phyloP scores from a whole-genome alignment of 2,888 invertebrate genomes.

The Crepidodera aurea region DNA sequence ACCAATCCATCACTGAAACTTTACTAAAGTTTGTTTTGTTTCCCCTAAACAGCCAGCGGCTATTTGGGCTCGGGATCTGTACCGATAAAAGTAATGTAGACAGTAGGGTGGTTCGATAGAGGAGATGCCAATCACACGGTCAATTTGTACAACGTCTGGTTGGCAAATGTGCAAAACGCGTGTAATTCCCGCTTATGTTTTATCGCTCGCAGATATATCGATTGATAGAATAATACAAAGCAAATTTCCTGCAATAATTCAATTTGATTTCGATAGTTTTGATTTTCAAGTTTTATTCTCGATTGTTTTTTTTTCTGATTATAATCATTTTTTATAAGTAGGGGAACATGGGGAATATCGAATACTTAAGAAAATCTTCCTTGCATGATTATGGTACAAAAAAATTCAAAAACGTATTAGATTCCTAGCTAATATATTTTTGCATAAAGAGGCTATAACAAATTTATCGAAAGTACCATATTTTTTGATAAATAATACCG shows the following conservation, averaged over 20 bases:
- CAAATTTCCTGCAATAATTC: constrained; percentile 12
- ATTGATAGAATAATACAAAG: constrained; percentile 6
- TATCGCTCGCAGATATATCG: constrained; percentile 5
- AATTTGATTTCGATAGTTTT: background rate
- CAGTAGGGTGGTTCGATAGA: background rate
- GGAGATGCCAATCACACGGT: constrained; percentile 22
- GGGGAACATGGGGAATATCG: too few species aligned
- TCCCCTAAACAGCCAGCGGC: background rate
- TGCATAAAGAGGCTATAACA: too few species aligned
- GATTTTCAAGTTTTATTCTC: background rate
- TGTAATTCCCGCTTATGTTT: constrained; percentile 16
- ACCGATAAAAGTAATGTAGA: constrained; percentile 17
- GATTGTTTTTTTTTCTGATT: too few species aligned
- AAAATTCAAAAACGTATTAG: too few species aligned
- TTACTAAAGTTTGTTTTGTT: constrained; percentile 9
- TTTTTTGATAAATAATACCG: too few species aligned
- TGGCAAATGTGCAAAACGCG: constrained; percentile 19
- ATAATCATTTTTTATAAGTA: too few species aligned
- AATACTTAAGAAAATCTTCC: too few species aligned
- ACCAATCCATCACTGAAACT: constrained; percentile 7
- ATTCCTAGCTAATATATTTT: too few species aligned
- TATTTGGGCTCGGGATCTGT: background rate
- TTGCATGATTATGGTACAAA: too few species aligned
- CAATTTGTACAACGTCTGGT: constrained; percentile 22
- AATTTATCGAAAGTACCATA: too few species aligned